These are phyloP conservation scores for Lepus timidus DNA, from an alignment of 2,113 vertebrate species.

Conservation along the genomic window DNA sequence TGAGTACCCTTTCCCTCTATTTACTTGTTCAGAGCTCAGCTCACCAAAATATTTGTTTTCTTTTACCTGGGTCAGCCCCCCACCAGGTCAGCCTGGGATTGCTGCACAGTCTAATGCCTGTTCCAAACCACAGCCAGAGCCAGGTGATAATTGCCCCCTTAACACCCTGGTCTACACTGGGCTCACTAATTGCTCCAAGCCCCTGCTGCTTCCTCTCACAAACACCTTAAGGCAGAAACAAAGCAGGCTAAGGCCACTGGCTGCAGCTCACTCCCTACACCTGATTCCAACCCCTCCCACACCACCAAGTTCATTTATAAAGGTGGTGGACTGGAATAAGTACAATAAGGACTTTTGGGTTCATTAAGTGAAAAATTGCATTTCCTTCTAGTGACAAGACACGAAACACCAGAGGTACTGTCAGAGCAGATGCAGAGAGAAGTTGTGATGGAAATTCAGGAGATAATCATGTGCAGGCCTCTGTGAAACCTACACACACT, in stretches of 20 bases:
- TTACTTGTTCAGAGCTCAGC: conserved; percentile 31
- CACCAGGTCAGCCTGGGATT: background rate
- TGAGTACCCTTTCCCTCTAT: background rate
- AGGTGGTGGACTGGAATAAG: background rate
- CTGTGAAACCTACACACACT: background rate
- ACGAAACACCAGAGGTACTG: background rate
- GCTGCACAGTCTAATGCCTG: background rate
- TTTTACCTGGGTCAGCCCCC: conserved; percentile 21
- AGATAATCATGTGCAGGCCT: background rate
- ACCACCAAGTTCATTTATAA: background rate
- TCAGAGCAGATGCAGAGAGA: background rate
- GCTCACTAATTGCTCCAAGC: conserved; percentile 15
- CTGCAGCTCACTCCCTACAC: background rate
- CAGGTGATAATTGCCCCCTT: conserved; percentile 68
- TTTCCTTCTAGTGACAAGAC: background rate
- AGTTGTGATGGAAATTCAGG: background rate
- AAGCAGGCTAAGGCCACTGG: background rate
- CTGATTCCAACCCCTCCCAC: background rate
- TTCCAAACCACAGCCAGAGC: conserved; percentile 18
- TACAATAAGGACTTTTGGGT: background rate
- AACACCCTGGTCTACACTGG: background rate
- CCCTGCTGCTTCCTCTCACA: conserved; percentile 38
- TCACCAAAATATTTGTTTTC: conserved; percentile 65
- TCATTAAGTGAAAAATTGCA: conserved; percentile 26
- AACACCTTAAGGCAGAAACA: background rate